Conservation (phyloP, 2,113 vertebrate species). For the Pseudopodoces humilis region DNA sequence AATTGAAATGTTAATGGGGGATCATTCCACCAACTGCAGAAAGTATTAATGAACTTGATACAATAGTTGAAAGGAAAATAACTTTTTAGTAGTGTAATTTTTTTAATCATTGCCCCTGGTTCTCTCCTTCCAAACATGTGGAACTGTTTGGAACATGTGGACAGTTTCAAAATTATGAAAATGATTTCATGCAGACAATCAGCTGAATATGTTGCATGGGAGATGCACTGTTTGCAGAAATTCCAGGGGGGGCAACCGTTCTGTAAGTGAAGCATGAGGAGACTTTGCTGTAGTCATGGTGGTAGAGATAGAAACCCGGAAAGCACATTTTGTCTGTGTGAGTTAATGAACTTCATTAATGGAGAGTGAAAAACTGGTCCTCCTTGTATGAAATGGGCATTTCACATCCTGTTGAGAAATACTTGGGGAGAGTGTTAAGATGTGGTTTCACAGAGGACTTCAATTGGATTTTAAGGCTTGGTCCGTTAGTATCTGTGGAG, state of each 20-base stretch:
- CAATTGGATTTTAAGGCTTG: background rate
- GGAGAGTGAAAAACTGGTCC: background rate
- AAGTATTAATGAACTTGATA: conserved; percentile 52
- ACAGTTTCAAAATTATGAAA: background rate
- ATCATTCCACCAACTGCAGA: conserved; percentile 63
- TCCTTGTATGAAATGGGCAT: background rate
- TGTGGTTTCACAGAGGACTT: background rate
- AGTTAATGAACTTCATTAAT: background rate
- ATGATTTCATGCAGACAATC: background rate
- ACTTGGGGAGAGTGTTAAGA: background rate
- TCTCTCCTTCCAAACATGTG: conserved; percentile 3
- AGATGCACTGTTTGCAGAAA: background rate
- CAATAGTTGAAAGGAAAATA: conserved; percentile 54
- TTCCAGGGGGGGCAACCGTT: background rate
- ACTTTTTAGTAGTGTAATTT: conserved; percentile 27
- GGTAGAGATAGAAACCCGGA: background rate
- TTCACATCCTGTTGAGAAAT: background rate
- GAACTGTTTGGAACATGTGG: no score
- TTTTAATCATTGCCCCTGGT: background rate
- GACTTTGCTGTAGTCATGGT: background rate
- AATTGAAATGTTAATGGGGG: conserved; percentile 60
- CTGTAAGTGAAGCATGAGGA: background rate
- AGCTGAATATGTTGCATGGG: background rate
- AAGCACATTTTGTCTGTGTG: background rate
- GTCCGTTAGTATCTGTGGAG: background rate